Evolutionary conservation across 2,113 vertebrate genomes (phyloP), one percentile per base, ranked within the genome.

Genomic region (Nothocercus julius): DNA sequence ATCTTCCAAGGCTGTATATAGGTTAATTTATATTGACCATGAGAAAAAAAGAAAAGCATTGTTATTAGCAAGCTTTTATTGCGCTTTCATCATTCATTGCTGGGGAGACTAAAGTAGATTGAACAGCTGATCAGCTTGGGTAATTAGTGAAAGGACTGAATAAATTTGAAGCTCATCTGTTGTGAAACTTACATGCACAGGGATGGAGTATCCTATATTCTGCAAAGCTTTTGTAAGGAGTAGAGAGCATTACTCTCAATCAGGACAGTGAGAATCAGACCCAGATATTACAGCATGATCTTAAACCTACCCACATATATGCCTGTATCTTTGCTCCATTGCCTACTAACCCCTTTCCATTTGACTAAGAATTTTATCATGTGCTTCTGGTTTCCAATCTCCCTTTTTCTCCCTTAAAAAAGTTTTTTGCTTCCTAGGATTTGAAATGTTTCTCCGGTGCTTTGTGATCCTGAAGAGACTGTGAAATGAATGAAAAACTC

Each of bases 131-230:
- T 90, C 90, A 81, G 40, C 68, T 81, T 5, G 1, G 28, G 53
- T 64, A 92, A 91, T 95, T 91, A 96, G 42, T 59, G 34, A 81
- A 95, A 61, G 1, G 19, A 72, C 40, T 88, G 90, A 83, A 84
- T 86, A 78, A 56, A 61, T 68, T 47, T 74, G 51, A 93, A 86
- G 61, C 36, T 95, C 80, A 28, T 13, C 51, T 75, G 24, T 93
- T 93, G 73, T 81, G 83, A 90, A 95, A 94, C 2, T 3, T 83
- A 4, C 36, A 22, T 34, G 27, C 5, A 78, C 51, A 81, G 22
- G 34, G 8, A 14, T 84, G 45, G 42, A 61, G 18, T 54, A 11
- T 38, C 68, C 74, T 77, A 30, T 54, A 4, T 44, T 40, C 16
- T 59, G 7, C 1, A 0, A 38, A 95, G 36, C 36, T 63, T 81